Percentiles rank a stretch among this genome's conserved stretches.
Evolutionary conservation across 2,113 vertebrate species (phyloP).

Genomic region (Tylochromis polylepis): DNA sequence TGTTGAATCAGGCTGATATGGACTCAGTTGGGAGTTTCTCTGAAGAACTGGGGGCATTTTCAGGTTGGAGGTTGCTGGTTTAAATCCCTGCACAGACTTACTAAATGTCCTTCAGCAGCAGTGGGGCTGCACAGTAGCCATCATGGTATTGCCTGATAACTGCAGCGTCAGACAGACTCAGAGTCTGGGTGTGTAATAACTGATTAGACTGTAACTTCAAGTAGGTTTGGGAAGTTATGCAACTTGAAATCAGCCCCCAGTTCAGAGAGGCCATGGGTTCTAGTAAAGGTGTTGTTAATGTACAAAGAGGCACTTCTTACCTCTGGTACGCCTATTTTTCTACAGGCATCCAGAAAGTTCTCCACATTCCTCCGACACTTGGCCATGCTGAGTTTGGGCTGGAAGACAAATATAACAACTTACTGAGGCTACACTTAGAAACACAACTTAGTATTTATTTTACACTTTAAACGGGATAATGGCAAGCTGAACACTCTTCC

Average conservation of each 20-base stretch:
- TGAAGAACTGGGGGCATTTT: constrained; percentile 21
- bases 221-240: neutral
- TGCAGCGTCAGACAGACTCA: neutral
- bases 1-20: neutral
- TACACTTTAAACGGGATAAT: neutral
- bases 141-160: neutral
- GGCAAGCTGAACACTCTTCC: neutral
- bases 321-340: constrained; percentile 90
- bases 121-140: neutral
- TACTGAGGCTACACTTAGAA: neutral
- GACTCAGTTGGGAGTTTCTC: neutral
- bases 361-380: constrained; percentile 97
- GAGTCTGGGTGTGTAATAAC: neutral
- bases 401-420: neutral
- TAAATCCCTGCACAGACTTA: neutral
- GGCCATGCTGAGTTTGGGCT: constrained; percentile 98
- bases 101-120: neutral
- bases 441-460: neutral
- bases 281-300: neutral
- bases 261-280: neutral
- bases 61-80: neutral
- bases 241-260: constrained; percentile 17
- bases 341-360: constrained; percentile 94
- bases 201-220: neutral
- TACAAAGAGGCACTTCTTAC: constrained; percentile 65